Conservation (phyloP, 2,113 vertebrate genomes). For the human region GRCh38 chr17:78380501-78381000, state of each 20-base stretch:
- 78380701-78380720: neutral
- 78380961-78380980: no score
- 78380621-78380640: neutral
- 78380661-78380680: neutral
- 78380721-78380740: neutral
- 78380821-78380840: neutral
- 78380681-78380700: neutral
- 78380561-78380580: neutral
- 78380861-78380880: no score
- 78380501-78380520: neutral
- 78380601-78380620: neutral
- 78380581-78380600: neutral
- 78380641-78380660: conserved; percentile 9
- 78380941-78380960: no score
- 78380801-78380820: neutral
- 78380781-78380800: neutral
- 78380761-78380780: neutral
- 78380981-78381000: no score
- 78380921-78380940: no score
- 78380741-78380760: neutral
- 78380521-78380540: neutral
- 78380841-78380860: no score
- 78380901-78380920: no score
- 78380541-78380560: neutral
- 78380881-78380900: no score